phyloP scores from a whole-genome alignment of 2,113 vertebrate species.

The Gobio gobio region DNA sequence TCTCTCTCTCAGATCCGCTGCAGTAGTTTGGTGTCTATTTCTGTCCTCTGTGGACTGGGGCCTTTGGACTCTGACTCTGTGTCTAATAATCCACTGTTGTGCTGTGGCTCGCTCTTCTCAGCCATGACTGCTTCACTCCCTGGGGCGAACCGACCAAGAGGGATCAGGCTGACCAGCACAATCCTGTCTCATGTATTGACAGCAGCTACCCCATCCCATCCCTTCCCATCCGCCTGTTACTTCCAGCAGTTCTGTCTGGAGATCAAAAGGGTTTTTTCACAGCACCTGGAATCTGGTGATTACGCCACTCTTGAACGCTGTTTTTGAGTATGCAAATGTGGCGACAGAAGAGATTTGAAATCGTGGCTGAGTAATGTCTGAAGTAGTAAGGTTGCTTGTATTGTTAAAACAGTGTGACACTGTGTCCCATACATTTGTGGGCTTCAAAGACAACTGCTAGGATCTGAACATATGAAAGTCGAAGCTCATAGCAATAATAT shows the following conservation, averaged over 20 bases:
- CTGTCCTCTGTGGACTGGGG: conserved; percentile 14
- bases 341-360: not conserved
- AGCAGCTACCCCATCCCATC: not conserved
- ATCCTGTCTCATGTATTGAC: conserved; percentile 8
- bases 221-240: not conserved
- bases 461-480: conserved; percentile 5
- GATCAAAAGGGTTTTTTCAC: not conserved
- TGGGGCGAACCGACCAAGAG: conserved; percentile 25
- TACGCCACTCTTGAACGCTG: not conserved
- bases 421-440: not conserved
- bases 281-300: not conserved
- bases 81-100: conserved; percentile 43
- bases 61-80: conserved; percentile 7
- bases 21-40: conserved; percentile 31
- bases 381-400: not conserved
- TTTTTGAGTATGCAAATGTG: conserved; percentile 13
- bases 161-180: conserved; percentile 37
- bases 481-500: conserved; percentile 24
- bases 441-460: conserved; percentile 10
- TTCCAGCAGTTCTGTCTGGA: conserved; percentile 9
- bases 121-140: conserved; percentile 15
- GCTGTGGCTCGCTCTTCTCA: conserved; percentile 38
- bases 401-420: not conserved
- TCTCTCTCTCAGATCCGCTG: conserved; percentile 10
- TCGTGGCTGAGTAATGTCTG: not conserved